A percentile compares a stretch with the other conserved stretches of the same genome.
Evolutionary conservation across 2,888 invertebrate genomes (phyloP).

Genomic region (Lottia scabra): DNA sequence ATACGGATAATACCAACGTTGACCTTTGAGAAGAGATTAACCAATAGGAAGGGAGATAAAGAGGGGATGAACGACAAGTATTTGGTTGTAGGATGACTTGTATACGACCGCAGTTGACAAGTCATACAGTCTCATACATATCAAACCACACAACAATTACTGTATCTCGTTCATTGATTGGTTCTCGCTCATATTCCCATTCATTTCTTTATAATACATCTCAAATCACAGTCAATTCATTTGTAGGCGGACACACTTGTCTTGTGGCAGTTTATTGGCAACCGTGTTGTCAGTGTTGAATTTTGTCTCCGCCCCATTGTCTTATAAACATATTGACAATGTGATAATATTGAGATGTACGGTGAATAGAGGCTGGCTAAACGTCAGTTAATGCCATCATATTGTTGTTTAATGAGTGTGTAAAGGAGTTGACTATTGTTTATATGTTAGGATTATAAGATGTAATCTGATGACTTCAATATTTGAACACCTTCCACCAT

Average conservation of each 20-base stretch:
- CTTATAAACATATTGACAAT: neutral
- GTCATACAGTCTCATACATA: constrained; percentile 10
- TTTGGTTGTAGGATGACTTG: constrained; percentile 15
- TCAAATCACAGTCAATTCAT: too few relatives aligned
- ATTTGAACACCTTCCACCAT: too few relatives aligned
- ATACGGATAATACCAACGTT: constrained; percentile 2
- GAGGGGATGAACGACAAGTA: constrained; percentile 10
- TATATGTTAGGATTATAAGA: too few relatives aligned
- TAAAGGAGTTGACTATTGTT: too few relatives aligned
- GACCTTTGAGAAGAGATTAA: constrained; percentile 1
- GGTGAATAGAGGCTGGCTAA: too few relatives aligned
- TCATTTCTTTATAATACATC: too few relatives aligned
- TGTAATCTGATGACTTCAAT: too few relatives aligned
- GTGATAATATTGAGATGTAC: neutral
- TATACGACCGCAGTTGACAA: constrained; percentile 11
- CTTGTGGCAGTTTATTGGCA: constrained; percentile 3
- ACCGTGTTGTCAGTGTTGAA: neutral
- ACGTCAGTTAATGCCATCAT: too few relatives aligned
- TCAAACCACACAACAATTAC: neutral
- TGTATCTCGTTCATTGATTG: neutral
- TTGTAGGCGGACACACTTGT: neutral
- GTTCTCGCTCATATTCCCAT: neutral
- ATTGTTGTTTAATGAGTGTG: too few relatives aligned
- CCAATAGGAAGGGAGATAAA: constrained; percentile 8
- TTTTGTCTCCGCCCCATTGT: neutral